phyloP scores from a whole-genome alignment of 1,140 invertebrate species.

The Dufourea novaeangliae region DNA sequence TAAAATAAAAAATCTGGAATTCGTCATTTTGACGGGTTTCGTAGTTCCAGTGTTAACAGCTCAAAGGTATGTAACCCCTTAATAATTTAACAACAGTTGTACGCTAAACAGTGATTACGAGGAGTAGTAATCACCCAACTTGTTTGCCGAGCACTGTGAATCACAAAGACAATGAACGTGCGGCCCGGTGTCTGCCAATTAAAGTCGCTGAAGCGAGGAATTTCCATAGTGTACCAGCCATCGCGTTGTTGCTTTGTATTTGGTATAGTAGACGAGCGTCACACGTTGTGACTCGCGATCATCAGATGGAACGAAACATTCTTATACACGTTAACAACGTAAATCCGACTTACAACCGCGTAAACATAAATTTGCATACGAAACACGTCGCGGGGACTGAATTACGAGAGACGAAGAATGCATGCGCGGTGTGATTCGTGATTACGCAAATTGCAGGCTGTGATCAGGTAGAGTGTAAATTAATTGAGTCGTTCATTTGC shows the following conservation, averaged over 20 bases:
- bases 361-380: not conserved
- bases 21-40: no score
- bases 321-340: not conserved
- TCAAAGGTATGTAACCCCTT: no score
- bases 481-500: no score
- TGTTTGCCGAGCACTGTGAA: not conserved
- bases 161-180: not conserved
- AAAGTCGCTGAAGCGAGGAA: not conserved
- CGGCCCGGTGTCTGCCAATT: not conserved
- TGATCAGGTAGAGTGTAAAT: no score
- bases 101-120: no score
- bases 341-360: not conserved
- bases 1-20: no score
- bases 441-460: no score
- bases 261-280: not conserved
- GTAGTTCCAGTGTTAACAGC: no score
- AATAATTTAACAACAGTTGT: no score
- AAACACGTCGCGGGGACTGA: not conserved
- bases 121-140: no score
- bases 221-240: not conserved
- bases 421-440: not conserved
- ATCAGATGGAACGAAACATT: not conserved
- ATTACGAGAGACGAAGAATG: not conserved
- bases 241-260: not conserved
- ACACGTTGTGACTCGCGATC: not conserved